Base-by-base conservation (phyloP, 2,797 vertebrate genomes). In the Argentina silus region DNA sequence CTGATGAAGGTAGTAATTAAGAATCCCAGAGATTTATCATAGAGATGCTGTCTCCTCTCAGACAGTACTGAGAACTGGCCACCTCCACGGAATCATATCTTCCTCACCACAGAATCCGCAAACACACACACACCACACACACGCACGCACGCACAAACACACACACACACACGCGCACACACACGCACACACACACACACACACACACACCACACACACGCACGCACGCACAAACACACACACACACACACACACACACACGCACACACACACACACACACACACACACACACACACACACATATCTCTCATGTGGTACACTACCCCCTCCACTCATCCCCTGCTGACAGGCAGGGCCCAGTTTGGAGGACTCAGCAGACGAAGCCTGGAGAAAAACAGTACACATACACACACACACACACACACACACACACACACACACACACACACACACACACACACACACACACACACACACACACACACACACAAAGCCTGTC, bases 361-460 rank as follows among this genome's bases (percentile, higher is more conserved):
- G 53, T 70, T 82, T 69, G 17, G 19, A 59, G 75, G 78, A 36
- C 27, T 84, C 82, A 82, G 78, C 84, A 75, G 51, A 76, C 12
- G 55, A 7, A 10, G 56, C 53, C 57, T 60, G 61, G 48, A 69
- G n/a, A 56, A 47, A 57, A 15, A 57, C 47, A 50, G 19, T 45
- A 42, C 23, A 66, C 15, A 11, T 48, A 68, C 17, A n/a, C 66
- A 15, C 15, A 42, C 50, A 67, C 23, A 53, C 12, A 21, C 42
- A 23, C 17, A 21, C n/a, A 45, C 9, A 9, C 51, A 60, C 42
- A 36, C 21, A 53, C 45, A 43, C 60, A 19, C 15, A 11, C 66
- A 68, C 17, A n/a, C 66, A 15, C 15, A 42, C 50, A 67, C 23
- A 53, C 12, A 21, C 42, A 23, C 17, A 66, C 15, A 11, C 66